Evolutionary conservation across 1,140 invertebrate species (phyloP).

Genomic region (Sitodiplosis mosellana): DNA sequence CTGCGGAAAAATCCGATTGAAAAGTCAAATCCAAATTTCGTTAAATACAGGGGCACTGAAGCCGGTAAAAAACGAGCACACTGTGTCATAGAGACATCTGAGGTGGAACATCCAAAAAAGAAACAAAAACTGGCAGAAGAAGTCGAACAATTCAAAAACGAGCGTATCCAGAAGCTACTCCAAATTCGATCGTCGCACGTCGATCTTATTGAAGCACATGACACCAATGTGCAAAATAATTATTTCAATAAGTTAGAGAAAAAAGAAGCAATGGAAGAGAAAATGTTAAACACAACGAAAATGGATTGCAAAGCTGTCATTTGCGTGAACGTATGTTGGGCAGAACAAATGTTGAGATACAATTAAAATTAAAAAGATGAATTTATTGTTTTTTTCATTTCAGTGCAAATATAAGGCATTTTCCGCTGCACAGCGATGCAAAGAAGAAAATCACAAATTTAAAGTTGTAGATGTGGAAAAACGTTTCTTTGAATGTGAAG

Average conservation of each 20-base stretch:
- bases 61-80: conserved; percentile 33
- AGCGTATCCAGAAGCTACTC: conserved; percentile 60
- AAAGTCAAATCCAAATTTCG: conserved; percentile 48
- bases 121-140: conserved; percentile 26
- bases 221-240: conserved; percentile 57
- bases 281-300: conserved; percentile 73
- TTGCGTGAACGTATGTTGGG: conserved; percentile 63
- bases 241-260: conserved; percentile 78
- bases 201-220: conserved; percentile 50
- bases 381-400: no score
- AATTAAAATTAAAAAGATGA: no score
- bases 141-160: conserved; percentile 31
- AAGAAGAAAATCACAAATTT: conserved; percentile 57
- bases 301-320: conserved; percentile 69
- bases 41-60: conserved; percentile 29
- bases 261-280: conserved; percentile 82
- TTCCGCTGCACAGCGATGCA: conserved; percentile 66
- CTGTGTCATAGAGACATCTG: conserved; percentile 25
- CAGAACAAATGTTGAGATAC: conserved; percentile 46
- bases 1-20: conserved; percentile 41
- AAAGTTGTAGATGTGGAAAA: conserved; percentile 63
- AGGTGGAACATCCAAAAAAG: conserved; percentile 27
- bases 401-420: conserved; percentile 80
- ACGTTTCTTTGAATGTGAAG: conserved; percentile 75
- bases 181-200: conserved; percentile 58